Evolutionary conservation across 2,888 invertebrate genomes (phyloP).

Genomic region (Tinea pellionella): DNA sequence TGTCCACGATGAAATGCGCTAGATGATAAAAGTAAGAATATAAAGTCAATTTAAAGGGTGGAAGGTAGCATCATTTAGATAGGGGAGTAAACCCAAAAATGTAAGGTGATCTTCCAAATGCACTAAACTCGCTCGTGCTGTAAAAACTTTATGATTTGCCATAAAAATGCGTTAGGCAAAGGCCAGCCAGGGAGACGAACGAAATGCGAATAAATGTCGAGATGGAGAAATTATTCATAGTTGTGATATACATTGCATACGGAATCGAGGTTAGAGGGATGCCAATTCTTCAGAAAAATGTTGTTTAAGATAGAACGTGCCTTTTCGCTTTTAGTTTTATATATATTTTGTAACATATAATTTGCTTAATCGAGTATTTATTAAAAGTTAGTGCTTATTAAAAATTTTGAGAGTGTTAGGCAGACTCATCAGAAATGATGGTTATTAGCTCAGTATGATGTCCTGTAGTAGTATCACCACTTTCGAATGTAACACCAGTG

Average conservation of each 20-base stretch:
- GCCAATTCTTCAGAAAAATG: neutral
- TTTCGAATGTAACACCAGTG: too few relatives aligned
- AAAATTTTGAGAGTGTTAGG: too few relatives aligned
- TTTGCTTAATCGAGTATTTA: too few relatives aligned
- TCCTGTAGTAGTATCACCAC: too few relatives aligned
- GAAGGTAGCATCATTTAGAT: neutral
- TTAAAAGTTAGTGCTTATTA: too few relatives aligned
- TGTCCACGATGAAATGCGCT: too few relatives aligned
- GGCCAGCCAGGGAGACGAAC: neutral
- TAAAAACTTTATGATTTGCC: constrained; percentile 36
- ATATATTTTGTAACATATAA: too few relatives aligned
- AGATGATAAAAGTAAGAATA: too few relatives aligned
- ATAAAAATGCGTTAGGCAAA: constrained; percentile 33
- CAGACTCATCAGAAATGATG: too few relatives aligned
- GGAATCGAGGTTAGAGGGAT: constrained; percentile 12
- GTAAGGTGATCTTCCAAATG: neutral
- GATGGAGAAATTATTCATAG: constrained; percentile 58
- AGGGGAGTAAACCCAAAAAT: neutral
- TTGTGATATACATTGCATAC: constrained; percentile 29
- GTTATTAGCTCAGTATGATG: too few relatives aligned
- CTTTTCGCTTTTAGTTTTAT: neutral
- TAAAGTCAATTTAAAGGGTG: too few relatives aligned
- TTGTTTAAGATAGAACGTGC: neutral
- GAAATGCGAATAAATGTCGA: constrained; percentile 28
- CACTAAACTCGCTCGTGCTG: neutral